phyloP scores from a whole-genome alignment of 2,113 vertebrate species.

The Cyprinodon tularosa region DNA sequence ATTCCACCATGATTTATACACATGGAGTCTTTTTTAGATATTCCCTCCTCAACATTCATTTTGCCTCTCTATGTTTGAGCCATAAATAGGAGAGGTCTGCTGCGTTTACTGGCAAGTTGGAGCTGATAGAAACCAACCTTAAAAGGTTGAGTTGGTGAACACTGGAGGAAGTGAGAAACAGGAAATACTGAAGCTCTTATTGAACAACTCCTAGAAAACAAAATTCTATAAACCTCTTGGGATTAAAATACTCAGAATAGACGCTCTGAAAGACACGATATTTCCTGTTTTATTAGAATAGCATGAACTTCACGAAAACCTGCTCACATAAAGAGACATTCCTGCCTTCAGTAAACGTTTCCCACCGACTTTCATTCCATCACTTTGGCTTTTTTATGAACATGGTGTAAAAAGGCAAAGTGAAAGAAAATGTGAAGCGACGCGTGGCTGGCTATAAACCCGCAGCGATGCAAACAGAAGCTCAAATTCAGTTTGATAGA shows the following conservation, averaged over 20 bases:
- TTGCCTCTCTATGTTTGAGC: slow-evolving; percentile 37
- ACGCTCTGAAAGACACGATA: background rate
- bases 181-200: slow-evolving; percentile 51
- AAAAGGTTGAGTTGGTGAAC: slow-evolving; percentile 31
- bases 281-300: background rate
- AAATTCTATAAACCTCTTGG: background rate
- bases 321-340: background rate
- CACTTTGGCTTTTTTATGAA: too few relatives aligned
- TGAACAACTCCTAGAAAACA: slow-evolving; percentile 9
- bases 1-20: background rate
- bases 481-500: slow-evolving; percentile 2
- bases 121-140: slow-evolving; percentile 1
- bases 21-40: background rate
- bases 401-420: slow-evolving; percentile 25
- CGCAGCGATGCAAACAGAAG: slow-evolving; percentile 21
- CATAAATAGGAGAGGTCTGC: background rate
- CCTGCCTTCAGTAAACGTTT: slow-evolving; percentile 22
- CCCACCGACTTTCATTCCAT: background rate
- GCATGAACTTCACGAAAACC: background rate
- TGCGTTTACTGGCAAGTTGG: slow-evolving; percentile 42
- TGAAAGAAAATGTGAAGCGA: slow-evolving; percentile 49
- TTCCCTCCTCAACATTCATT: slow-evolving; percentile 57
- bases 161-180: slow-evolving; percentile 51
- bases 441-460: background rate
- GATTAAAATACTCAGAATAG: background rate